A percentile compares a stretch with the other conserved stretches of the same genome.
These are phyloP conservation scores for Drosophila mojavensis DNA, from an alignment of 1,140 invertebrate genomes.

Conservation along the genomic window DNA sequence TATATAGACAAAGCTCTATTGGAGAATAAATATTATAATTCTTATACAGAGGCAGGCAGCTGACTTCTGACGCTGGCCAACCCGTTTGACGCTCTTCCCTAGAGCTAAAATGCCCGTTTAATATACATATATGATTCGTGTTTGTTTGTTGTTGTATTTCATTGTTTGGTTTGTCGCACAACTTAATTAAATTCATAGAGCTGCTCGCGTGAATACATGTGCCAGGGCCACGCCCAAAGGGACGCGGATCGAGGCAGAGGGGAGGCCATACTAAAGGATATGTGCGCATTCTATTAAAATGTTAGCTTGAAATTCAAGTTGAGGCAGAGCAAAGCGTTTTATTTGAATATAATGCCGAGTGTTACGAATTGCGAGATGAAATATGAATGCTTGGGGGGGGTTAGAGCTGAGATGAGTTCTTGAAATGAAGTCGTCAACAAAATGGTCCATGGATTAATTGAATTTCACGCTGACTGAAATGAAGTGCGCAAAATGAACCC, in stretches of 20 bases:
- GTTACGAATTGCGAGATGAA: slow-evolving; percentile 71
- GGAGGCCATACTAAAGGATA: slow-evolving; percentile 7
- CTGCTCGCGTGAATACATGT: slow-evolving; percentile 28
- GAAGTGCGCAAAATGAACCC: slow-evolving; percentile 56
- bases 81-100: background rate
- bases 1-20: too few species aligned
- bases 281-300: slow-evolving; percentile 16
- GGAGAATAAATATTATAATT: too few species aligned
- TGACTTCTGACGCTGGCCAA: background rate
- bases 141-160: slow-evolving; percentile 28
- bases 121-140: slow-evolving; percentile 20
- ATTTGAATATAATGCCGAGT: slow-evolving; percentile 81
- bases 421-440: slow-evolving; percentile 71
- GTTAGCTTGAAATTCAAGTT: slow-evolving; percentile 16
- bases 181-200: slow-evolving; percentile 73
- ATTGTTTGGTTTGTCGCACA: slow-evolving; percentile 58
- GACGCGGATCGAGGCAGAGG: background rate
- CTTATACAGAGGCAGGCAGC: background rate
- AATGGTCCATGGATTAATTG: slow-evolving; percentile 78
- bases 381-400: slow-evolving; percentile 45
- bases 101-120: too few species aligned
- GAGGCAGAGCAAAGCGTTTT: slow-evolving; percentile 59
- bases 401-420: slow-evolving; percentile 12
- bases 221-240: slow-evolving; percentile 44
- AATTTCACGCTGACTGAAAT: slow-evolving; percentile 77